Base-by-base conservation (phyloP, 2,888 invertebrate species). In the Parnassius mnemosyne region DNA sequence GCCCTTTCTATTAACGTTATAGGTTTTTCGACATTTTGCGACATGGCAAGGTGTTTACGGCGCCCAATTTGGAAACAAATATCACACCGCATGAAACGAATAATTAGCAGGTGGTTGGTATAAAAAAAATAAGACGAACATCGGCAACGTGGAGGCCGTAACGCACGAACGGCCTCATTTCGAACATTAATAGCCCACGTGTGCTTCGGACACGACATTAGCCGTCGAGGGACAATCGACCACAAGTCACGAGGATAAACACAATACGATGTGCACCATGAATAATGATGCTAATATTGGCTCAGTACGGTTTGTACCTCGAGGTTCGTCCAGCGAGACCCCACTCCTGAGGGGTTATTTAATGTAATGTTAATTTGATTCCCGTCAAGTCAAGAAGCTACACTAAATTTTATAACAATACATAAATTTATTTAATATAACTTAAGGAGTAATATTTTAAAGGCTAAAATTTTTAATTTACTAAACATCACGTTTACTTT, bases 151-250 rank as follows among this genome's bases (percentile, higher is more conserved):
- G 79, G 77, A 69, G 73, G 72, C 70, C 70, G 68, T 71, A 72
- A 74, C 71, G 76, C 87, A 87, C 87, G 86, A 83, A 81, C 80
- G 78, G 80, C 81, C 84, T 82, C 85, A 81, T 77, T 84, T 84
- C 72, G 68, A 76, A 74, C 70, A 76, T 78, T 81, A 80, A 79
- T 78, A 71, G 73, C 76, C 75, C 85, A 87, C 88, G 88, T 85
- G 87, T 79, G 75, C 76, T 71, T 74, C 71, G 69, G 72, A 84
- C 87, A 87, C 86, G 85, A 87, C 81, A 75, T 69, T 80, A 82
- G 85, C 83, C 83, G 83, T 78, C 73, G 65, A 71, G 70, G 70
- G 74, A 87, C 88, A 87, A 88, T 87, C 82, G 81, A 78, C 76
- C 77, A 68, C 78, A 72, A 83, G 87, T 89, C 90, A 90, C 89